Base-by-base conservation (phyloP, 1,140 invertebrate genomes). In the Hormaphis cornu region DNA sequence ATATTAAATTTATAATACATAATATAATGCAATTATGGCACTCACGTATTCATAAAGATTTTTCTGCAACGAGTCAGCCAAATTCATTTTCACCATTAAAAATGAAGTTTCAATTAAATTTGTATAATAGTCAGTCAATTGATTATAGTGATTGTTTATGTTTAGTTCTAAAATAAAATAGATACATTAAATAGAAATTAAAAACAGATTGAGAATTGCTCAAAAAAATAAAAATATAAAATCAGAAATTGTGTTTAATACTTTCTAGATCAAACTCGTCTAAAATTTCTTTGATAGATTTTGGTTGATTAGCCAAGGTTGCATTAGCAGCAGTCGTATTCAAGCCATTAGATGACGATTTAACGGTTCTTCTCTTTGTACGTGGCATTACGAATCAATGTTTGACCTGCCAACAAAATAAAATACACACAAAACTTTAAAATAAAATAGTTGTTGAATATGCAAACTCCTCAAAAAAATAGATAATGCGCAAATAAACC, bases 51-150 rank as follows among this genome's bases (percentile, higher is more conserved):
- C 44, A 30, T 66, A 46, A 16, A 66, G 44, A 22, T 66, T 66
- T n/a, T 1, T 16, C 6, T 66, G 1, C 3, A 66, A 24, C 16
- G 12, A 33, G 12, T 8, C 44, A 18, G 24, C 16, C 18, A 66
- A 66, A 66, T 66, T 66, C 28, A 66, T 66, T 50, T 66, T 46
- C 7, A 35, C 20, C 42, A 66, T 48, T 66, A 66, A 33, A 50
- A 66, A 66, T 33, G 44, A 8, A 66, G 20, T 66, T 66, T 66
- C 61, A 1, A 66, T 35, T n/a, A n/a, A 6, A 46, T 66, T 66
- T 35, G 28, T 35, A 22, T 8, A 48, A 12, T 35, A 22, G 1
- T 66, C 61, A 35, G 33, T 22, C n/a, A n/a, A 9, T 3, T 66
- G 26, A 22, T 10, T 14, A 30, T 48, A 48, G 22, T 9, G 22